Percentiles rank a stretch among this genome's conserved stretches.
These are phyloP conservation scores for Bombus superbus DNA, from an alignment of 1,140 invertebrate genomes.

Conservation along the genomic window DNA sequence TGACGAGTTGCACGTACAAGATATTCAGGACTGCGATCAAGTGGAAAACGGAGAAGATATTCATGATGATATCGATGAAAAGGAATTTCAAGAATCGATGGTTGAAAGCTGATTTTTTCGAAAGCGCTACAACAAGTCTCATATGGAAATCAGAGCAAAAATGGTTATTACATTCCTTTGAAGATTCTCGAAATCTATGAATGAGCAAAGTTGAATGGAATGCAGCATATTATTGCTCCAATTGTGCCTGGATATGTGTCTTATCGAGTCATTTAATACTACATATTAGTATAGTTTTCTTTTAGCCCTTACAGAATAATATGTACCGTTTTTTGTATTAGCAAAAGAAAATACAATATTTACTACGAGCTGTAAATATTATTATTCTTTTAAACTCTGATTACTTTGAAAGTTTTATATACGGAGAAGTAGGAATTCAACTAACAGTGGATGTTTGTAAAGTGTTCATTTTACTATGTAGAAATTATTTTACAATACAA, in stretches of 20 bases:
- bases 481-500: slow-evolving; percentile 26
- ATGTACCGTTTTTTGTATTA: slow-evolving; percentile 80
- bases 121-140: slow-evolving; percentile 9
- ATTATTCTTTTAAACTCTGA: slow-evolving; percentile 24
- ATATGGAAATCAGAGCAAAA: not conserved
- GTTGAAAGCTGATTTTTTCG: slow-evolving; percentile 44
- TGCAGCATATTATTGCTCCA: slow-evolving; percentile 15
- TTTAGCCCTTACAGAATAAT: slow-evolving; percentile 74
- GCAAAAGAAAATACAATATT: slow-evolving; percentile 77
- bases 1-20: slow-evolving; percentile 67
- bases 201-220: not conserved
- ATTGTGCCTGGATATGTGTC: slow-evolving; percentile 64
- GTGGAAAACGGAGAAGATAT: not conserved
- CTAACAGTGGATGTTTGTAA: slow-evolving; percentile 7
- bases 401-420: slow-evolving; percentile 5
- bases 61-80: slow-evolving; percentile 20
- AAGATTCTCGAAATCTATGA: not conserved
- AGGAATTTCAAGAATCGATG: slow-evolving; percentile 15
- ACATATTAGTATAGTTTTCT: slow-evolving; percentile 69
- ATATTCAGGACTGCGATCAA: slow-evolving; percentile 45
- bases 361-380: slow-evolving; percentile 69
- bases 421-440: not conserved
- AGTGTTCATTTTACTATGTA: slow-evolving; percentile 20
- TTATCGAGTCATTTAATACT: slow-evolving; percentile 64
- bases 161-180: not conserved